These are phyloP conservation scores for Zaprionus inermis DNA, from an alignment of 1,140 invertebrate genomes.

Conservation along the genomic window DNA sequence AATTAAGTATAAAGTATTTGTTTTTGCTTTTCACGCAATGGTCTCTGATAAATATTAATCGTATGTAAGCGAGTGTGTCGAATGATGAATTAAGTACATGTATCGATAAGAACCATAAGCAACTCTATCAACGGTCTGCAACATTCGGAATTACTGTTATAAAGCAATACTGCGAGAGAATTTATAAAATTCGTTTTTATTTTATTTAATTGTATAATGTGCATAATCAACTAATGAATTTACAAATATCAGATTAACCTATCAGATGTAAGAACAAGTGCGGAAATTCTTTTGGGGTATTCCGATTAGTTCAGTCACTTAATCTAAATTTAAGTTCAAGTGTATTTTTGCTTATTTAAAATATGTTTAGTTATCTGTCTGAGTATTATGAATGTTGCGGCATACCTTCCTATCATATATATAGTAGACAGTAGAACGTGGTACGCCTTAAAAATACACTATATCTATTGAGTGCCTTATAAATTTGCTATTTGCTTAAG, in stretches of 20 bases:
- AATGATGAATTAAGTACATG: neutral
- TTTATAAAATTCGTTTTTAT: neutral
- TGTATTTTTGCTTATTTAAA: neutral
- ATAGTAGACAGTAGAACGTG: neutral
- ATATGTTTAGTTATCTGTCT: neutral
- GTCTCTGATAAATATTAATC: neutral
- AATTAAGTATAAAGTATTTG: conserved; percentile 10
- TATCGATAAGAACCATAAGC: neutral
- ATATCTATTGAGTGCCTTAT: neutral
- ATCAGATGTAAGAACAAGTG: neutral
- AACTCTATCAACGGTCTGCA: neutral
- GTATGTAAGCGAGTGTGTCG: neutral
- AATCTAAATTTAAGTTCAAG: neutral
- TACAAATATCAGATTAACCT: neutral
- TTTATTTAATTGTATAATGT: too few relatives aligned
- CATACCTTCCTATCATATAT: neutral
- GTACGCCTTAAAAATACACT: neutral
- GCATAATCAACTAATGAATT: neutral
- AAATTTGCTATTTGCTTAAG: neutral
- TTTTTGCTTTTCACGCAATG: neutral
- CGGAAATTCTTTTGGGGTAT: neutral
- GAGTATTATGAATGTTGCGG: neutral
- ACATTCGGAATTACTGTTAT: neutral
- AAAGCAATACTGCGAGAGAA: neutral
- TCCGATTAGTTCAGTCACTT: neutral